Base-by-base conservation (phyloP, 2,888 invertebrate genomes). In the Zelleria hepariella region DNA sequence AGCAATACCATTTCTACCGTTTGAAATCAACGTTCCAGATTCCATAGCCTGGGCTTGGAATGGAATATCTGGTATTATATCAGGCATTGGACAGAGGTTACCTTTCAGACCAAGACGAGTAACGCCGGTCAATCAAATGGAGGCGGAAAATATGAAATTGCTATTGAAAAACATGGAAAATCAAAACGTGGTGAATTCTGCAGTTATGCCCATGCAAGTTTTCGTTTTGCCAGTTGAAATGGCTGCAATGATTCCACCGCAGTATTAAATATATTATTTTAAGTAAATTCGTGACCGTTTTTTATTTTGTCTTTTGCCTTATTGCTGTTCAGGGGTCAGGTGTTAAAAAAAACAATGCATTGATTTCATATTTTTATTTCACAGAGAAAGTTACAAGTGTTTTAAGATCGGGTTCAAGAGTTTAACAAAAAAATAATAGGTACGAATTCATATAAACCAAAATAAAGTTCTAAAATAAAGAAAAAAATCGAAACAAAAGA, bases 1-100 rank as follows among this genome's bases (percentile, higher is more conserved):
- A 18, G 73, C 77, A 5, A 86, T 91, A 24, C 90, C 90, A 0
- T 91, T 90, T 70, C 75, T 93, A 21, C 93, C 93, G 0, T 78
- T 93, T 58, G 91, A 92, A 75, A 75, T 93, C 1, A 93, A 92
- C 68, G 90, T 93, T 0, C 92, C 92, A 2, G 91, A 92, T 65
- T 78, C 89, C 0, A 78, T 92, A 58, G 73, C 79, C 0, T 86
- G 84, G 85, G 79, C 77, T 4, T 79, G 78, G 59, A 75, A 82
- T 63, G 78, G 78, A 5, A 79, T 88, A 55, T 66, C 77, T 0
- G 65, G 76, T 51, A 76, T 82, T 0, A 73, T 86, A 51, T 72
- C 80, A 10, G 77, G 76, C 7, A 77, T 84, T 18, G 81, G 83
- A 2, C 78, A 80, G 55, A 72, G 76, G 56, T 61, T 76, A 20